Conservation (phyloP, 2,797 vertebrate genomes). For the Acipenser oxyrinchus region DNA sequence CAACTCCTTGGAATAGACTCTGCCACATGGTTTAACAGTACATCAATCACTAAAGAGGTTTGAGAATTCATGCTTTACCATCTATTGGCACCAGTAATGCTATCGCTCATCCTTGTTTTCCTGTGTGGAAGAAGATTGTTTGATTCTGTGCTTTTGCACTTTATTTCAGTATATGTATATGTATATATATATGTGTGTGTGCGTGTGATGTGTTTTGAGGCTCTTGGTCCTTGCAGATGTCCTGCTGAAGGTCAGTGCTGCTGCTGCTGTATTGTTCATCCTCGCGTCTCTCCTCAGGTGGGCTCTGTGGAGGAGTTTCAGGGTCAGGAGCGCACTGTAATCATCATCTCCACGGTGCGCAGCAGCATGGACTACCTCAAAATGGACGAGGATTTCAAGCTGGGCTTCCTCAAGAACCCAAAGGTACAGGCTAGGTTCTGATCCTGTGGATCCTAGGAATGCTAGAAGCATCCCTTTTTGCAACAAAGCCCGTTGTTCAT, state of each 20-base stretch:
- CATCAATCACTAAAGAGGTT: too few relatives aligned
- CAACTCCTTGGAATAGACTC: too few relatives aligned
- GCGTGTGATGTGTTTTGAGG: constrained; percentile 10
- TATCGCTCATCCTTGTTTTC: too few relatives aligned
- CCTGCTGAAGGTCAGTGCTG: not conserved
- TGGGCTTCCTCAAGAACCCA: constrained; percentile 86
- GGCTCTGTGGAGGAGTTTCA: constrained; percentile 94
- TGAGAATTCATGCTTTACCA: too few relatives aligned
- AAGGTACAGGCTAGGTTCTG: constrained; percentile 55
- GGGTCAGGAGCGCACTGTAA: constrained; percentile 79
- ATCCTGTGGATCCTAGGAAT: not conserved
- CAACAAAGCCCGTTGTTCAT: not conserved
- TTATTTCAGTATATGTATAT: not conserved
- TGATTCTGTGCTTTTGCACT: too few relatives aligned
- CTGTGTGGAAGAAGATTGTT: too few relatives aligned
- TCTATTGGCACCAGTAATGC: too few relatives aligned
- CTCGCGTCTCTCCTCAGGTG: constrained; percentile 53
- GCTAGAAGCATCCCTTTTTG: too few relatives aligned
- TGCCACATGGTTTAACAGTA: too few relatives aligned
- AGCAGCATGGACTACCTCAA: constrained; percentile 58
- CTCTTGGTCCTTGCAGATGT: not conserved
- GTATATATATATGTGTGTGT: not conserved
- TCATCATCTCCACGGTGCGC: constrained; percentile 85
- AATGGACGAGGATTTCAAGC: constrained; percentile 64
- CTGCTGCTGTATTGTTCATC: not conserved